Base-by-base conservation (phyloP, 1,140 invertebrate genomes). In the Spodoptera frugiperda region DNA sequence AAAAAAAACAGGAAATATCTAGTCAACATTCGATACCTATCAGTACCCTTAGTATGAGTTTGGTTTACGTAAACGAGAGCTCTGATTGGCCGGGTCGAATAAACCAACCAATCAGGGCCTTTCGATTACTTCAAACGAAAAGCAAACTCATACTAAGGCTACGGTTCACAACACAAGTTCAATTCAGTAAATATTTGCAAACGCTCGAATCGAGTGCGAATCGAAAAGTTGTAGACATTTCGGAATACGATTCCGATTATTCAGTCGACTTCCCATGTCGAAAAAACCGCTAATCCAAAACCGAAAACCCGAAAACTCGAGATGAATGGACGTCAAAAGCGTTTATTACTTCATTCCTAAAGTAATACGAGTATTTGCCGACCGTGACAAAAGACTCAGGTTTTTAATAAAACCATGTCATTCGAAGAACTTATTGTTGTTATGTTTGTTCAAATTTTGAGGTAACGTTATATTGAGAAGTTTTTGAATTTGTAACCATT, bases 331-430 rank as follows among this genome's bases (percentile, higher is more conserved):
- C 61, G 3, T 77, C 82, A 39, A 61, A 73, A 65, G 76, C 79
- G 78, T 84, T 86, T 86, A 88, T 87, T 86, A 80, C 77, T 77
- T 77, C 68, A 84, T 86, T 82, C 81, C 74, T 79, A 83, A n/a
- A 84, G 87, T 89, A 88, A 89, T 88, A 84, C 81, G 83, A 89
- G 81, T 70, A 75, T 80, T 71, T 53, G 15, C 68, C 44, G 49
- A 51, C 44, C 44, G 8, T 4, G 21, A 68, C 67, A 44, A 71
- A 71, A 17, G 12, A 44, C 44, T 15, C 2, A 11, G 5, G n/a
- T 54, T 70, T 61, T 63, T 17, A 14, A 65, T 65, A 25, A 68
- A 68, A 68, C 48, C 46, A 4, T 65, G 61, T 55, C 30, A 71
- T 57, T 21, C 53, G 51, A 39, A n/a, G 17, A 30, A 55, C 19